These are phyloP conservation scores for Blastobasis lacticolella DNA, from an alignment of 2,888 invertebrate species.

Conservation along the genomic window DNA sequence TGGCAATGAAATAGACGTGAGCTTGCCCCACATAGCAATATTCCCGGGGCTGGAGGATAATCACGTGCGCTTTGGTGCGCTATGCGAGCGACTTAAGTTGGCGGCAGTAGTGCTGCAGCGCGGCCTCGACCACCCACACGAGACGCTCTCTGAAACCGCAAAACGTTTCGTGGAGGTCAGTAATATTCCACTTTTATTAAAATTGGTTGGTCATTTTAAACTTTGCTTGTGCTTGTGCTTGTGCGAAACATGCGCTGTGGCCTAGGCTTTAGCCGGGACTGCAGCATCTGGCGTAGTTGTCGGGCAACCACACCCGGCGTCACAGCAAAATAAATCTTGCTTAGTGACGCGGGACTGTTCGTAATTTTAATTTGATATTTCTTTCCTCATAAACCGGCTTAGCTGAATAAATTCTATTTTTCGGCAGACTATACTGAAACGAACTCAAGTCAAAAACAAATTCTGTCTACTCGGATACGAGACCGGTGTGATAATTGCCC, in stretches of 20 bases:
- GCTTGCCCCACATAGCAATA: conserved; percentile 25
- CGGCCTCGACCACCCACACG: conserved; percentile 27
- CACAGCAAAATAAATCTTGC: not conserved
- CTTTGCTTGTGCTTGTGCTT: too few species aligned
- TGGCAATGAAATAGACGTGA: conserved; percentile 17
- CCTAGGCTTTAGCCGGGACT: too few species aligned
- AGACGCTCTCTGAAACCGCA: conserved; percentile 30
- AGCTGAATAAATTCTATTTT: not conserved
- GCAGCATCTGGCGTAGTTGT: too few species aligned
- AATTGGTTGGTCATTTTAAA: too few species aligned
- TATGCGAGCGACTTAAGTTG: conserved; percentile 35
- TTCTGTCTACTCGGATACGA: conserved; percentile 46
- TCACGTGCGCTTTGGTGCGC: conserved; percentile 23
- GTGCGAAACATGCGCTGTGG: too few species aligned
- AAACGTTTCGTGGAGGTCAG: conserved; percentile 31
- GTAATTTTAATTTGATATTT: too few species aligned
- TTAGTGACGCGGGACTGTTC: not conserved
- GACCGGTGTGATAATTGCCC: conserved; percentile 31
- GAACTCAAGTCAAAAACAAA: conserved; percentile 18
- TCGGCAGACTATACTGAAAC: conserved; percentile 20
- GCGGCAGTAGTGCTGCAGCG: conserved; percentile 34
- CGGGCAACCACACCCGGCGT: too few species aligned
- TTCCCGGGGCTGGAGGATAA: conserved; percentile 43
- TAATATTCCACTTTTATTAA: not conserved
- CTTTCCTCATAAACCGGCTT: not conserved